Evolutionary conservation across 2,888 invertebrate species (phyloP).

Genomic region (Acleris holmiana): DNA sequence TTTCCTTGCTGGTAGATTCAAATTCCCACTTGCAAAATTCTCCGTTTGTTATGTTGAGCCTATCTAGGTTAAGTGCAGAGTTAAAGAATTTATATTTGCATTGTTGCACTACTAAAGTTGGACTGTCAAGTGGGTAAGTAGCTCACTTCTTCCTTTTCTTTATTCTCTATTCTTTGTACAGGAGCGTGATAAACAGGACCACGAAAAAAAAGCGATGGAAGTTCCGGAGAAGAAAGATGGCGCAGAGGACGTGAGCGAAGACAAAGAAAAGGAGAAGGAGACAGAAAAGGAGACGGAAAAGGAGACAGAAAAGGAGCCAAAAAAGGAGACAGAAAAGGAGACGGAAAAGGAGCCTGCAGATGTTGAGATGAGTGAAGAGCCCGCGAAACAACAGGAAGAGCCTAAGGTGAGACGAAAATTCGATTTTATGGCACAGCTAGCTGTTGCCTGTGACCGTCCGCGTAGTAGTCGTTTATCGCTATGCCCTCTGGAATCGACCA

Average conservation of each 20-base stretch:
- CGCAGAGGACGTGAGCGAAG: conserved; percentile 42
- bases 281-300: conserved; percentile 32
- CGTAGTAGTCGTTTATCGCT: too few relatives aligned
- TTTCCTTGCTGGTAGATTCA: too few relatives aligned
- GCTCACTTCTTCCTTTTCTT: background rate
- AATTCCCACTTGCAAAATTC: too few relatives aligned
- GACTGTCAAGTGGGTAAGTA: too few relatives aligned
- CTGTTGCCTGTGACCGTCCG: too few relatives aligned
- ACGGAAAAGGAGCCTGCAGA: conserved; percentile 38
- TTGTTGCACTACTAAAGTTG: too few relatives aligned
- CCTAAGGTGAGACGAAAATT: conserved; percentile 40
- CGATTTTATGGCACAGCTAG: too few relatives aligned
- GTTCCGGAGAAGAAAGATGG: conserved; percentile 37
- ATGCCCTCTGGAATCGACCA: too few relatives aligned
- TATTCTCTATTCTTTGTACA: conserved; percentile 35
- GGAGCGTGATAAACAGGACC: conserved; percentile 62
- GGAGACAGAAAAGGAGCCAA: conserved; percentile 39
- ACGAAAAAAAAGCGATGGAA: conserved; percentile 49
- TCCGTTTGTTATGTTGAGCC: too few relatives aligned
- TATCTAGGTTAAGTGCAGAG: too few relatives aligned
- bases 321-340: conserved; percentile 21
- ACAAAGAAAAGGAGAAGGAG: conserved; percentile 42
- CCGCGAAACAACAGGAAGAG: conserved; percentile 34
- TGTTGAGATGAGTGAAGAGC: background rate
- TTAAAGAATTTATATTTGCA: too few relatives aligned